phyloP scores from a whole-genome alignment of 2,113 vertebrate genomes.

The Okapia johnstoni region DNA sequence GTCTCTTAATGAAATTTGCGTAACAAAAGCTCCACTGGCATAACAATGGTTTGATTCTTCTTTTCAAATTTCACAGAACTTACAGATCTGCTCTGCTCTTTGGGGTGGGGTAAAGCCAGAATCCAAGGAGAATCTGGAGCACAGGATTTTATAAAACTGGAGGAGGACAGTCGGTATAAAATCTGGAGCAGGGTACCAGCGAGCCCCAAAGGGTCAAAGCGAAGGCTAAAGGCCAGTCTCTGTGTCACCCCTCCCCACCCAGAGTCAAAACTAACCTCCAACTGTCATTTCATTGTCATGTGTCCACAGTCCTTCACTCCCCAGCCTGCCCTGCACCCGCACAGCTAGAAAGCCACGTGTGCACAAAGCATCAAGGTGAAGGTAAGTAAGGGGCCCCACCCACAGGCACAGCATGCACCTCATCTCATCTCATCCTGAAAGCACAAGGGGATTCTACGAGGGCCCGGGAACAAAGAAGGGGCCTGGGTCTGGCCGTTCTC shows the following conservation, averaged over 20 bases:
- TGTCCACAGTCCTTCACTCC: constrained; percentile 53
- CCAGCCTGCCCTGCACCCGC: background rate
- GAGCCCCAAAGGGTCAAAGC: background rate
- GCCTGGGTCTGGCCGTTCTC: background rate
- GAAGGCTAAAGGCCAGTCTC: background rate
- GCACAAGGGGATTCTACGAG: accelerated
- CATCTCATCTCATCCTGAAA: background rate
- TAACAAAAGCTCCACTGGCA: constrained; percentile 77
- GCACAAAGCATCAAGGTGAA: background rate
- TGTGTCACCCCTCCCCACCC: background rate
- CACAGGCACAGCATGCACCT: constrained; percentile 17
- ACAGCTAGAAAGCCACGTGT: background rate
- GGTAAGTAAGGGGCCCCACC: constrained; percentile 57
- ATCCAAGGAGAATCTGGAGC: background rate
- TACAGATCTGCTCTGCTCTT: constrained; percentile 56
- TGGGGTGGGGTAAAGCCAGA: background rate
- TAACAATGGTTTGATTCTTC: constrained; percentile 81
- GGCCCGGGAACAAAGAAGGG: background rate
- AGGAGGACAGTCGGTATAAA: background rate
- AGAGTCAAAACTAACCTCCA: constrained; percentile 46
- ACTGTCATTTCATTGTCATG: constrained; percentile 33
- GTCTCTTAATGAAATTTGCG: constrained; percentile 80
- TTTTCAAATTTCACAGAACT: constrained; percentile 72
- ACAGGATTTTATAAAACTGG: background rate
- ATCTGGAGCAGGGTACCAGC: background rate